Evolutionary conservation across 2,888 invertebrate species (phyloP), one percentile per base, ranked within the genome.

Genomic region (Troilus luridus): DNA sequence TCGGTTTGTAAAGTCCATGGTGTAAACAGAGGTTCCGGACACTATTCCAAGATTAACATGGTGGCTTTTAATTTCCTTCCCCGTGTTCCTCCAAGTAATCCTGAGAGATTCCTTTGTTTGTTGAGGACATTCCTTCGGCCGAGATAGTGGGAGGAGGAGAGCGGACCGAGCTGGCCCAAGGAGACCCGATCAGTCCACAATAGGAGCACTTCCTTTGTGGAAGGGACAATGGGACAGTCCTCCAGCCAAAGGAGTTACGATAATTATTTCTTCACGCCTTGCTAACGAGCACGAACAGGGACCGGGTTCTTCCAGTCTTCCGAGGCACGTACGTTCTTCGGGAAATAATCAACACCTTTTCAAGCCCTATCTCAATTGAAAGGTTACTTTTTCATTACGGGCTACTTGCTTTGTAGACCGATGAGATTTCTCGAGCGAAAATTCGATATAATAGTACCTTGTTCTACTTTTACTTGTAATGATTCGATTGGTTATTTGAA

Each of bases 241-340:
- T 56, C 85, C 5, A 56, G 11, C 72, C 85, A 67, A 67, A 67
- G 67, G 56, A 85, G 85, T 85, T 85, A 85, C 85, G 85, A 85
- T 85, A 85, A 85, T 85, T 85, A 85, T 58, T n/a, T 56, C 56
- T 85, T 85, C 85, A 85, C 85, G 85, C 56, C 85, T 85, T 6
- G 56, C 56, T 85, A 54, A 85, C 85, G 85, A 85, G 56, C 85
- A 85, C 85, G 85, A 81, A 85, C 56, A n/a, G 85, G 56, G 56
- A 85, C 56, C 85, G 54, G 21, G 21, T 21, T 6, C 8, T 54
- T 54, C 81, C 17, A 17, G 27, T 27, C 41, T 85, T n/a, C 19
- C 12, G 14, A n/a, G 9, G 85, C 85, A 77, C 72, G 72, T 77
- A 77, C 17, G 8, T 41, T 8, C 41, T 2, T 10, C 14, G 72